Percentiles rank a stretch among this genome's conserved stretches.
Evolutionary conservation across 2,888 invertebrate genomes (phyloP).

Genomic region (Loripinus fragilis): DNA sequence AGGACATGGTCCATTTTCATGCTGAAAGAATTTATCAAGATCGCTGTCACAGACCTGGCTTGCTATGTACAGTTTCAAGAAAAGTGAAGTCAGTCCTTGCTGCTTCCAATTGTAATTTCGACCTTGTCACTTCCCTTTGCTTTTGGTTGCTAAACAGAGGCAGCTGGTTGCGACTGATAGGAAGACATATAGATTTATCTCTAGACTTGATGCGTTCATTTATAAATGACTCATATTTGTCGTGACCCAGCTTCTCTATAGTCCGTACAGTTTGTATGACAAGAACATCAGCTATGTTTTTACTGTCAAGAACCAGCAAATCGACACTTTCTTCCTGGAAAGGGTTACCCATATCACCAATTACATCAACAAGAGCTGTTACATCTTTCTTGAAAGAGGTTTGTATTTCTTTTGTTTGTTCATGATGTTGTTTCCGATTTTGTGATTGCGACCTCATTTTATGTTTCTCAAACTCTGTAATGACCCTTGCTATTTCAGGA

Average conservation of each 20-base stretch:
- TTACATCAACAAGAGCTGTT: not conserved
- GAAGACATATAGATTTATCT: not conserved
- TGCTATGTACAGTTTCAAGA: slow-evolving; percentile 3
- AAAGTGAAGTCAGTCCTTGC: not conserved
- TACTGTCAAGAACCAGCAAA: not conserved
- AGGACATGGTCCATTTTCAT: no score
- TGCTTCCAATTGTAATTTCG: not conserved
- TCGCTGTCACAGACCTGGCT: not conserved
- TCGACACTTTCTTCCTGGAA: not conserved
- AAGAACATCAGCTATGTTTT: not conserved
- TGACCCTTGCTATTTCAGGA: no score
- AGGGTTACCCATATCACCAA: not conserved
- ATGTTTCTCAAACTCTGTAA: no score
- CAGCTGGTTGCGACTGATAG: not conserved
- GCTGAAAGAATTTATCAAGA: not conserved
- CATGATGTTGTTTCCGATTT: no score
- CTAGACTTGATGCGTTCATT: not conserved
- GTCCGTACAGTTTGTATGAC: not conserved
- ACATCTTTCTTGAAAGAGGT: not conserved
- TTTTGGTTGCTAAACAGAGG: not conserved
- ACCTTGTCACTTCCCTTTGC: not conserved
- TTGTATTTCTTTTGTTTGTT: no score
- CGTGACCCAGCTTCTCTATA: not conserved
- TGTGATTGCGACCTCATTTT: no score
- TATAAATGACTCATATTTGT: not conserved